phyloP scores from a whole-genome alignment of 2,888 invertebrate species.

The Chorisops tibialis region DNA sequence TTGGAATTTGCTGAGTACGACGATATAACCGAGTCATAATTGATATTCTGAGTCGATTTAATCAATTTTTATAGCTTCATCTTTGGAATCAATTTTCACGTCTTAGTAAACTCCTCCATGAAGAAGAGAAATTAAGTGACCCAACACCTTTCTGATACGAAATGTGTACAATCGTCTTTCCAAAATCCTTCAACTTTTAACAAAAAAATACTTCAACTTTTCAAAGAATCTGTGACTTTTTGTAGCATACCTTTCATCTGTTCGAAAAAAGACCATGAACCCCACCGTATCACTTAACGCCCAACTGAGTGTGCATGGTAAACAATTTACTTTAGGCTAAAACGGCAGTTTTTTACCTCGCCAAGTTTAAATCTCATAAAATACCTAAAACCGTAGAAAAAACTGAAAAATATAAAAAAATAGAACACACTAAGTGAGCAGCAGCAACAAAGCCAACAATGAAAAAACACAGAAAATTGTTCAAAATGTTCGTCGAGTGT shows the following conservation, averaged over 20 bases:
- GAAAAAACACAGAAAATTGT: slow-evolving; percentile 17
- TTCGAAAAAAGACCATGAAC: not conserved
- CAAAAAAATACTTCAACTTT: too few relatives aligned
- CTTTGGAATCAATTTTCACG: too few relatives aligned
- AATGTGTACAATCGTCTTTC: too few relatives aligned
- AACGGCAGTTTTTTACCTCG: slow-evolving; percentile 3
- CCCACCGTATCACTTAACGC: slow-evolving; percentile 7
- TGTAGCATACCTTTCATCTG: not conserved
- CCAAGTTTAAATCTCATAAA: slow-evolving; percentile 9
- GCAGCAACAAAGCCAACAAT: slow-evolving; percentile 23
- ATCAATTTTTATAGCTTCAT: too few relatives aligned
- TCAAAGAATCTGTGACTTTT: not conserved
- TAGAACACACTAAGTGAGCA: slow-evolving; percentile 18
- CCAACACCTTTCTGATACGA: too few relatives aligned
- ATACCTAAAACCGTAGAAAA: slow-evolving; percentile 19
- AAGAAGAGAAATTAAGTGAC: too few relatives aligned
- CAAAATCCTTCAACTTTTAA: too few relatives aligned
- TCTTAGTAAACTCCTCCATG: too few relatives aligned
- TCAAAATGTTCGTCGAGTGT: slow-evolving; percentile 24
- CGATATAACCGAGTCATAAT: too few relatives aligned
- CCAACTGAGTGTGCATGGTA: slow-evolving; percentile 10
- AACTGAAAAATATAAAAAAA: not conserved
- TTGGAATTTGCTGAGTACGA: too few relatives aligned
- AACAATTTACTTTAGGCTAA: slow-evolving; percentile 18
- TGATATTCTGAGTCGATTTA: too few relatives aligned